Evolutionary conservation across 1,140 invertebrate genomes (phyloP).

Genomic region (Patella vulgata): DNA sequence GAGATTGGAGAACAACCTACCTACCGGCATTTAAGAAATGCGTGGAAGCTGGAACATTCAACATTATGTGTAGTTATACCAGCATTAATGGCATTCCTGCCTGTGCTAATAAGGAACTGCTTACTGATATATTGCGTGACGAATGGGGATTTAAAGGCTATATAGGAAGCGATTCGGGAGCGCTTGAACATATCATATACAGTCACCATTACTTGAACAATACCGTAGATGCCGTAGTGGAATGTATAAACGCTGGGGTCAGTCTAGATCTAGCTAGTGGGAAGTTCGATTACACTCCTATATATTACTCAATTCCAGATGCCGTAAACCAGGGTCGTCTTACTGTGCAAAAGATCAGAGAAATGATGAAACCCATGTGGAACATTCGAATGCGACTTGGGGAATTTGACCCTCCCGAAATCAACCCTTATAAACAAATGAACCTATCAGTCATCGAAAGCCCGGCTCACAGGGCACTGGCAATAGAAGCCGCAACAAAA

Average conservation of each 20-base stretch:
- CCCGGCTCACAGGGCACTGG: slow-evolving; percentile 36
- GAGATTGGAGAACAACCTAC: slow-evolving; percentile 40
- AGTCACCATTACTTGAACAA: slow-evolving; percentile 47
- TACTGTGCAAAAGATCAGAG: slow-evolving; percentile 10
- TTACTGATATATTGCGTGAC: slow-evolving; percentile 54
- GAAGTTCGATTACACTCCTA: background rate
- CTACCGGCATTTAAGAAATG: slow-evolving; percentile 43
- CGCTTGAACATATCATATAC: slow-evolving; percentile 42
- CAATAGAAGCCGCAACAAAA: slow-evolving; percentile 41
- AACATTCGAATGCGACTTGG: slow-evolving; percentile 56
- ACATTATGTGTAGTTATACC: too few species aligned
- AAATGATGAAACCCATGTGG: slow-evolving; percentile 48
- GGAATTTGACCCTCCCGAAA: slow-evolving; percentile 55
- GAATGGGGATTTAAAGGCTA: slow-evolving; percentile 58
- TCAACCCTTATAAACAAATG: slow-evolving; percentile 49
- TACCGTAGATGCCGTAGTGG: slow-evolving; percentile 38
- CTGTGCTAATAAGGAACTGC: slow-evolving; percentile 39
- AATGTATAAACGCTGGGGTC: slow-evolving; percentile 28
- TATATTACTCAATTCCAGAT: background rate
- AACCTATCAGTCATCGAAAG: slow-evolving; percentile 48
- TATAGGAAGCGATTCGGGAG: slow-evolving; percentile 55
- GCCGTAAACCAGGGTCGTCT: slow-evolving; percentile 6
- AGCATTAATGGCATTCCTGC: too few species aligned
- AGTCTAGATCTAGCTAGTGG: background rate
- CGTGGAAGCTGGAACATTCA: slow-evolving; percentile 14